phyloP scores from a whole-genome alignment of 30 jellyfish, hydroid and myxozoan species.

The Aurelia aurita region DNA sequence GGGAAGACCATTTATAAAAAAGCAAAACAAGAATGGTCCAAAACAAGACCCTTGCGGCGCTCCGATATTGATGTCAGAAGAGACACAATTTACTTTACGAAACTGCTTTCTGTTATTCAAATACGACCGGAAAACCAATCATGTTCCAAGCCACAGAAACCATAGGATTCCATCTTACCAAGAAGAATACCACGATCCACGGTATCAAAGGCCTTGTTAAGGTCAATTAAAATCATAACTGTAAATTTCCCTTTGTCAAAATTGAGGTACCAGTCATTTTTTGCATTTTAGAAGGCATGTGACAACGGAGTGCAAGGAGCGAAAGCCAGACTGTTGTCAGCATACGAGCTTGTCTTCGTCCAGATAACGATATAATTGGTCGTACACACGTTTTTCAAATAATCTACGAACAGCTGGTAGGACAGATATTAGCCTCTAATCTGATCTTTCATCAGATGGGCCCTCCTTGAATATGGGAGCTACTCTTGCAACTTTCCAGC shows the following conservation, averaged over 20 bases:
- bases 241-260: background rate
- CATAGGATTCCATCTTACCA: background rate
- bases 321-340: too few species aligned
- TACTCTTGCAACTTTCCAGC: conserved; percentile 10
- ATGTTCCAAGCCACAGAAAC: background rate
- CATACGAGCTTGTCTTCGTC: too few species aligned
- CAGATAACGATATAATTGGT: too few species aligned
- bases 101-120: too few species aligned
- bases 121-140: conserved; percentile 27
- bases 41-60: too few species aligned
- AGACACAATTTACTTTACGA: too few species aligned
- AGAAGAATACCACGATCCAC: background rate
- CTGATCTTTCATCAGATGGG: conserved; percentile 13
- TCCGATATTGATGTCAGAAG: too few species aligned
- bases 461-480: conserved; percentile 3
- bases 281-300: conserved; percentile 2
- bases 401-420: background rate
- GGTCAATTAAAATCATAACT: conserved; percentile 11
- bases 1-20: background rate
- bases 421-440: conserved; percentile 21
- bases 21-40: background rate
- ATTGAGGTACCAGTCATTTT: too few species aligned
- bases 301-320: conserved; percentile 23
- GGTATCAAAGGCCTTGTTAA: conserved; percentile 26
- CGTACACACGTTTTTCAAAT: conserved; percentile 3